Evolutionary conservation across 2,888 invertebrate genomes (phyloP).

Genomic region (Lepidocyrtoides sp.): DNA sequence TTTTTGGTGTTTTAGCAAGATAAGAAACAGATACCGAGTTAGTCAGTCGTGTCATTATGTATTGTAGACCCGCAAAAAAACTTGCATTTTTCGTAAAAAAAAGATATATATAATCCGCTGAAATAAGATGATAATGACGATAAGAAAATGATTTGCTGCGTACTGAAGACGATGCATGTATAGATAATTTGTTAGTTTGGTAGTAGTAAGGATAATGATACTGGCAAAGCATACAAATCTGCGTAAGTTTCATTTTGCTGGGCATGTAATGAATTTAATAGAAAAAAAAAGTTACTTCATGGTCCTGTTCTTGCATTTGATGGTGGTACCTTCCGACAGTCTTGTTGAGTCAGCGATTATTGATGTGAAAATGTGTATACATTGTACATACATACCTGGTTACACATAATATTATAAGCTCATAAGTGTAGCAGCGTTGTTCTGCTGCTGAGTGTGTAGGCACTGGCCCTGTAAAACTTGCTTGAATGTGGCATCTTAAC

Average conservation of each 20-base stretch:
- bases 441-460: neutral
- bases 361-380: too few relatives aligned
- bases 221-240: neutral
- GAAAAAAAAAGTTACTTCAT: slow-evolving; percentile 15
- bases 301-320: slow-evolving; percentile 7
- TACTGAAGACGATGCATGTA: slow-evolving; percentile 3
- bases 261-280: too few relatives aligned
- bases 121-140: slow-evolving; percentile 32
- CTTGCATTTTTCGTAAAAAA: neutral
- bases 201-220: too few relatives aligned
- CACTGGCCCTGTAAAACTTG: neutral
- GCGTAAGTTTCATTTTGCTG: neutral
- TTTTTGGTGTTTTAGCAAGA: neutral
- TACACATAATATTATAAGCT: neutral
- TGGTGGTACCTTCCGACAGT: slow-evolving; percentile 30
- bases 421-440: too few relatives aligned
- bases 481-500: slow-evolving; percentile 1
- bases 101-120: neutral
- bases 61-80: slow-evolving; percentile 1
- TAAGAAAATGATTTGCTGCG: neutral
- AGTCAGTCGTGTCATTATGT: neutral
- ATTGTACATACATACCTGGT: too few relatives aligned
- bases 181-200: neutral
- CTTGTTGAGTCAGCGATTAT: neutral
- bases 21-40: neutral